These are phyloP conservation scores for Lichenostomus cassidix DNA, from an alignment of 2,113 vertebrate species.

Conservation along the genomic window DNA sequence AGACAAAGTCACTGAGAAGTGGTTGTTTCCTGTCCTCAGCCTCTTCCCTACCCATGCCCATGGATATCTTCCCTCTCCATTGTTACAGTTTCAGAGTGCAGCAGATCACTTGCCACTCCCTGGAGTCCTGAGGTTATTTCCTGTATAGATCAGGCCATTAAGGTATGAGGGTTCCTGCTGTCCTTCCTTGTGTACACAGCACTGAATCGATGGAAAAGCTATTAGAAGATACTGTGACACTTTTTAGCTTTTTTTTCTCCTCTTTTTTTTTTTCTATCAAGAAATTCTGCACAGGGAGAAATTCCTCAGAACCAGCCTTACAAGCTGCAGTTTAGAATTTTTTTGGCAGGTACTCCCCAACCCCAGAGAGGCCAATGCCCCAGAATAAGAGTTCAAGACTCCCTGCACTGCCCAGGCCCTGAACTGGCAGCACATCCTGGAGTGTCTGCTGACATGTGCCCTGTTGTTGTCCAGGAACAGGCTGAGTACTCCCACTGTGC, in stretches of 20 bases:
- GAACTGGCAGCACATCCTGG: not conserved
- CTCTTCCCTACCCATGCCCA: not conserved
- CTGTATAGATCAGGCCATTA: conserved; percentile 10
- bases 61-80: not conserved
- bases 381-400: not conserved
- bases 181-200: not conserved
- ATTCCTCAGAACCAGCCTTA: not conserved
- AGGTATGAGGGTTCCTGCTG: not conserved
- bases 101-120: not conserved
- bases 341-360: not conserved
- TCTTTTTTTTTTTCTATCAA: not conserved
- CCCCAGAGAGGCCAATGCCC: not conserved
- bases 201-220: not conserved
- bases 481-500: not conserved
- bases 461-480: not conserved
- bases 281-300: not conserved
- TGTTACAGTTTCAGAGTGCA: not conserved
- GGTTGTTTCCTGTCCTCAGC: not conserved
- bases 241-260: not conserved
- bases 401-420: not conserved
- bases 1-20: not conserved
- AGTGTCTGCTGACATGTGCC: not conserved
- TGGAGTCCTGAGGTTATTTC: not conserved
- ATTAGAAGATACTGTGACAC: not conserved
- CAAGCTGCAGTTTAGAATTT: not conserved